Evolutionary conservation across 2,797 vertebrate species (phyloP).

Genomic region (Anolis apletophallus): DNA sequence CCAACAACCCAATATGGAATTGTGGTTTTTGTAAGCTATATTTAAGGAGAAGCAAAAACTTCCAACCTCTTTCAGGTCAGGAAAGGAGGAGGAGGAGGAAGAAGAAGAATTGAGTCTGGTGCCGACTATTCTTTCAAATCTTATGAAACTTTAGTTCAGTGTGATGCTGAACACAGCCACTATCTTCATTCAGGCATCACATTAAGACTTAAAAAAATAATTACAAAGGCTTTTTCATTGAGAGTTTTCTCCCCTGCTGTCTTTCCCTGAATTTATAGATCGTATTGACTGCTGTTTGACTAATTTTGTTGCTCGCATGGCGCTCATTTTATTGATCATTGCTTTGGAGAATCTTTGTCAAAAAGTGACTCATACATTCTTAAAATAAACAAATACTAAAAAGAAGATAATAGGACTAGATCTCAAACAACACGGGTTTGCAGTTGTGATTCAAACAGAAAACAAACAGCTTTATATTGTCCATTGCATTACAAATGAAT

Average conservation of each 20-base stretch:
- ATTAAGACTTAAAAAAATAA: too few species aligned
- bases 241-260: too few species aligned
- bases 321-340: constrained; percentile 1
- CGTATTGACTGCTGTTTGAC: not conserved
- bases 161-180: too few species aligned
- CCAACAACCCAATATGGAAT: not conserved
- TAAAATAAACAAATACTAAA: not conserved
- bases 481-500: not conserved
- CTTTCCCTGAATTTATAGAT: too few species aligned
- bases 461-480: not conserved
- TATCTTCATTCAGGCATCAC: too few species aligned
- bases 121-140: too few species aligned
- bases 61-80: too few species aligned
- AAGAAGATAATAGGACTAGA: not conserved
- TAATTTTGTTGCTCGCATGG: not conserved
- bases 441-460: not conserved
- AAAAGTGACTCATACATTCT: not conserved
- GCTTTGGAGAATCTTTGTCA: not conserved
- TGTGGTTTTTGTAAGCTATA: not conserved
- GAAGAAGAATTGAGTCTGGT: too few species aligned
- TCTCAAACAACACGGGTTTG: not conserved
- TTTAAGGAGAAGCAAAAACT: too few species aligned
- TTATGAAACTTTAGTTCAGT: too few species aligned
- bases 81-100: too few species aligned
- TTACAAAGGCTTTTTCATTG: too few species aligned